A percentile compares a stretch with the other conserved stretches of the same genome.
These are phyloP conservation scores for Aporophyla nigra DNA, from an alignment of 2,888 invertebrate genomes.

Conservation along the genomic window DNA sequence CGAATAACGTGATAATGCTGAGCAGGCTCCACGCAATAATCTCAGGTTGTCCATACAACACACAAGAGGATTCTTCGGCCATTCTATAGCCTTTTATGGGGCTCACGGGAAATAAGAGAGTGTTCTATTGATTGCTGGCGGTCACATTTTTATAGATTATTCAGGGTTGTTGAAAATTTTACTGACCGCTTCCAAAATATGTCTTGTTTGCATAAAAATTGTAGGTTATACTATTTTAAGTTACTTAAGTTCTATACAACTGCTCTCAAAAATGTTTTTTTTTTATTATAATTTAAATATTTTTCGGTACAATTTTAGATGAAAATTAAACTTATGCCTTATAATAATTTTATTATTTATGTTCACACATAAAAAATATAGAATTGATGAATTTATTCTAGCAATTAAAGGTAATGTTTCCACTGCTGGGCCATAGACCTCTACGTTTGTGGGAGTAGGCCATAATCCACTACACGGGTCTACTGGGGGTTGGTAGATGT, in stretches of 20 bases:
- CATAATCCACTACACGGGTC: no score
- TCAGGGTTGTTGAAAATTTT: not conserved
- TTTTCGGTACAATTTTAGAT: not conserved
- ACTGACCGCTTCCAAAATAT: not conserved
- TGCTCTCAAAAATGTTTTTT: no score
- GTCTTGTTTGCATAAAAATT: not conserved
- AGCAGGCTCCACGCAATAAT: constrained; percentile 1
- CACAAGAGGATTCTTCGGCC: constrained; percentile 23
- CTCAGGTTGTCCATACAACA: constrained; percentile 19
- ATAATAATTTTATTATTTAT: no score
- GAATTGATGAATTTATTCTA: no score
- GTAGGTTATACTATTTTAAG: not conserved
- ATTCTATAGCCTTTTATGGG: constrained; percentile 14
- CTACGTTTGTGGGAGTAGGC: no score
- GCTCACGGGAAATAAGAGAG: constrained; percentile 45
- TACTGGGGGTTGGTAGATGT: no score
- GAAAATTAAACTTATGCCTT: not conserved
- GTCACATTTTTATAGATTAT: not conserved
- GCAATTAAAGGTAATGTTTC: no score
- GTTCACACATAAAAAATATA: no score
- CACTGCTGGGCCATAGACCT: no score
- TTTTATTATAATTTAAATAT: no score
- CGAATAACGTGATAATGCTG: constrained; percentile 4
- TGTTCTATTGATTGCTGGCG: constrained; percentile 27
- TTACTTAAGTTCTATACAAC: no score